Evolutionary conservation across 2,797 vertebrate genomes (phyloP).

Genomic region (Mastacembelus armatus): DNA sequence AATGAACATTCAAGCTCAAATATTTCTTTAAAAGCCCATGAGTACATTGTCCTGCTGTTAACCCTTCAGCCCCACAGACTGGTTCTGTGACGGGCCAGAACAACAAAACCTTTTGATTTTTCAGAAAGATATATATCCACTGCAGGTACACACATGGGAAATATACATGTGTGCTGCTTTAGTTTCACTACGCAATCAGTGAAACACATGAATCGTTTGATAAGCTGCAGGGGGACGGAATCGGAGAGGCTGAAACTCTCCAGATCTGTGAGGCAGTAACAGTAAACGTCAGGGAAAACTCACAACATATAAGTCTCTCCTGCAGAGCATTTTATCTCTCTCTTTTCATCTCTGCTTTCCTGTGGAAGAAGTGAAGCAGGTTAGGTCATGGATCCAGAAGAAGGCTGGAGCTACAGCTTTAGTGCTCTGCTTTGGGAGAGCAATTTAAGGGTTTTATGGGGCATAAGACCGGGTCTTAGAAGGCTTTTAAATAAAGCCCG

Average conservation of each 20-base stretch:
- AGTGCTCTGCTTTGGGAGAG: conserved; percentile 19
- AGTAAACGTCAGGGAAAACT: conserved; percentile 61
- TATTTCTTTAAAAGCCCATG: too few species aligned
- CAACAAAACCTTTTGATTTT: too few species aligned
- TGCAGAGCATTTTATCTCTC: conserved; percentile 54
- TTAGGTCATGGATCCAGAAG: conserved; percentile 52
- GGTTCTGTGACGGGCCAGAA: too few species aligned
- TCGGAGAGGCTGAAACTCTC: conserved; percentile 45
- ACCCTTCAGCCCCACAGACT: too few species aligned
- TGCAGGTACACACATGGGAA: not conserved
- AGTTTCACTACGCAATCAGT: conserved; percentile 14
- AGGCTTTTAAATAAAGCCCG: conserved; percentile 54
- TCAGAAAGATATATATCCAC: too few species aligned
- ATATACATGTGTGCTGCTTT: conserved; percentile 25
- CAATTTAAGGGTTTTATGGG: conserved; percentile 54
- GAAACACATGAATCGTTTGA: conserved; percentile 31
- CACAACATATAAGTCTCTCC: conserved; percentile 53
- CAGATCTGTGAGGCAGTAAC: conserved; percentile 50
- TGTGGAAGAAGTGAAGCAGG: conserved; percentile 16
- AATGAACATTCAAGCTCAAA: too few species aligned
- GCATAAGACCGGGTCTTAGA: conserved; percentile 44
- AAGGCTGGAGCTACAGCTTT: conserved; percentile 4
- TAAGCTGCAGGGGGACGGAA: conserved; percentile 17
- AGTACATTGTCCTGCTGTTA: too few species aligned
- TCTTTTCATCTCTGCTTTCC: conserved; percentile 52